These are phyloP conservation scores for Harpalus rufipes DNA, from an alignment of 2,888 invertebrate genomes.

Conservation along the genomic window DNA sequence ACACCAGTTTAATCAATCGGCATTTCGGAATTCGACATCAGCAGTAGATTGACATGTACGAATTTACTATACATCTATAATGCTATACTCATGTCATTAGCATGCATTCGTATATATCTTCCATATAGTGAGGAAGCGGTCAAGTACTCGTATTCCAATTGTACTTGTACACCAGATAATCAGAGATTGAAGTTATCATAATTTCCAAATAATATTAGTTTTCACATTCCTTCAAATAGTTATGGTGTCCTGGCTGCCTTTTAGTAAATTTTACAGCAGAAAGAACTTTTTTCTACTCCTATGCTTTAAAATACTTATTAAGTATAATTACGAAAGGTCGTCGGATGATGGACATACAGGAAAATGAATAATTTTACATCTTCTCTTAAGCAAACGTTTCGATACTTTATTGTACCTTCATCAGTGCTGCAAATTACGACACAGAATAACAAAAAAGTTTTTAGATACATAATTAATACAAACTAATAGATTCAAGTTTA, in stretches of 20 bases:
- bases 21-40: not conserved
- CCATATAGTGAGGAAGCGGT: not conserved
- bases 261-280: too few relatives aligned
- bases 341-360: too few relatives aligned
- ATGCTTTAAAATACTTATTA: too few relatives aligned
- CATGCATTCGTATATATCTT: slow-evolving; percentile 39
- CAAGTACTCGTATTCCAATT: not conserved
- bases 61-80: slow-evolving; percentile 36
- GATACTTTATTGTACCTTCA: too few relatives aligned
- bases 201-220: not conserved
- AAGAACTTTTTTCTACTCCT: too few relatives aligned
- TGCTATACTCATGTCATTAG: slow-evolving; percentile 34
- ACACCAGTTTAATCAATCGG: slow-evolving; percentile 37
- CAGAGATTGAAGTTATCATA: not conserved
- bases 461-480: too few relatives aligned
- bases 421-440: too few relatives aligned
- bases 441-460: too few relatives aligned
- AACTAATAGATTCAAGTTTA: too few relatives aligned
- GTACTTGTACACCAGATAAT: not conserved
- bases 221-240: not conserved
- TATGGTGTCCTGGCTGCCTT: not conserved
- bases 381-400: too few relatives aligned
- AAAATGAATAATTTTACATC: too few relatives aligned
- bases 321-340: too few relatives aligned
- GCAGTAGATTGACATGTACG: slow-evolving; percentile 12